Conservation (phyloP, 2,113 vertebrate species). For the Tychaedon coryphoeus region DNA sequence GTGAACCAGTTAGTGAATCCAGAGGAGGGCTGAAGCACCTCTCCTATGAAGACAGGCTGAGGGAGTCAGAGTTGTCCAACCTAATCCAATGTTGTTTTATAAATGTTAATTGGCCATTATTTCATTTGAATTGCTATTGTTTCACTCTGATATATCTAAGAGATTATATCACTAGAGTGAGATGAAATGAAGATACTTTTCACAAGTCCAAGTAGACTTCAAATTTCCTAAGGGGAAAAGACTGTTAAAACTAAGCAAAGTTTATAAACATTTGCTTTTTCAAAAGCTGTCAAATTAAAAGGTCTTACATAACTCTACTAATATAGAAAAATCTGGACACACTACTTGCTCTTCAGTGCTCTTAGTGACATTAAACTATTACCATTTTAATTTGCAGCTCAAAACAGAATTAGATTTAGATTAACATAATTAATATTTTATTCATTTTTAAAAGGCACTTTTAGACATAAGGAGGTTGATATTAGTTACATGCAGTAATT, state of each 20-base stretch:
- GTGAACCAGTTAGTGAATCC: neutral
- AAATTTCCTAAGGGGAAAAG: neutral
- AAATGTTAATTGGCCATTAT: neutral
- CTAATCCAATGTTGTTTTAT: neutral
- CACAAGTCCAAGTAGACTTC: neutral
- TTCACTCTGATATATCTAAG: neutral
- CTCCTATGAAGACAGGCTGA: neutral
- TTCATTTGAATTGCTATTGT: neutral
- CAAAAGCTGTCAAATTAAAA: constrained; percentile 42
- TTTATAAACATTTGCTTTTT: constrained; percentile 46
- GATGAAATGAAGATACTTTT: neutral
- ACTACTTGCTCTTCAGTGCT: neutral
- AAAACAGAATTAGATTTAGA: constrained; percentile 13
- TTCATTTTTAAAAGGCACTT: constrained; percentile 36
- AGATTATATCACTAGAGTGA: neutral
- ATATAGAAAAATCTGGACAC: neutral
- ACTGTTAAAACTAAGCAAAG: constrained; percentile 12
- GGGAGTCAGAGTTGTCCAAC: rapidly evolving
- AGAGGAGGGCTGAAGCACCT: neutral
- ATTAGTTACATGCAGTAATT: neutral
- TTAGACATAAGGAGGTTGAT: neutral
- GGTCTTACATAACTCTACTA: constrained; percentile 38
- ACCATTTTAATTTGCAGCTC: constrained; percentile 3
- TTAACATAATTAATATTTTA: constrained; percentile 33
- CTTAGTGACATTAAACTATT: neutral